Percentiles rank a stretch among this genome's conserved stretches.
Conservation (phyloP, 2,113 vertebrate genomes). For the Myrmecophaga tridactyla region DNA sequence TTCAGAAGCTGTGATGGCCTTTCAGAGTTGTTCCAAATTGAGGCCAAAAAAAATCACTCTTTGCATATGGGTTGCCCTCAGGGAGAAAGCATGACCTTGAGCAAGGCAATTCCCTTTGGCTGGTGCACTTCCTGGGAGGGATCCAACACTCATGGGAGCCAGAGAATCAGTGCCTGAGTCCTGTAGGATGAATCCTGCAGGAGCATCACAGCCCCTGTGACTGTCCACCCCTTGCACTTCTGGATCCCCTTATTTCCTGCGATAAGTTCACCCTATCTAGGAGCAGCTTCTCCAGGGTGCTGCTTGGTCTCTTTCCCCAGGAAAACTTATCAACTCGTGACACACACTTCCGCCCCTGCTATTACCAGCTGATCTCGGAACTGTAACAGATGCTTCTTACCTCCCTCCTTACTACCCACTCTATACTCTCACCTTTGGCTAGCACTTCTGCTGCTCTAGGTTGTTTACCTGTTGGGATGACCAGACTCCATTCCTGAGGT, state of each 20-base stretch:
- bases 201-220: rapidly evolving
- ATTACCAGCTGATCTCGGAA: not conserved
- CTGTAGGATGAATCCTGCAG: not conserved
- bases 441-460: too few species aligned
- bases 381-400: rapidly evolving
- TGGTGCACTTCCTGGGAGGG: not conserved
- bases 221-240: not conserved
- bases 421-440: not conserved
- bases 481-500: not conserved
- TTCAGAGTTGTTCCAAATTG: not conserved
- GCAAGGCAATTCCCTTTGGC: not conserved
- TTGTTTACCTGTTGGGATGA: not conserved
- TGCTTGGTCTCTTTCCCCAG: not conserved
- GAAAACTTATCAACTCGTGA: not conserved
- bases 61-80: not conserved
- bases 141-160: too few species aligned
- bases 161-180: too few species aligned
- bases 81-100: not conserved
- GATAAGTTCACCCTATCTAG: not conserved
- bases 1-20: not conserved
- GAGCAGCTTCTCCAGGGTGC: not conserved
- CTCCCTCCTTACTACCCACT: not conserved
- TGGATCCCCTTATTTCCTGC: too few species aligned
- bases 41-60: not conserved
- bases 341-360: too few species aligned